Conservation (phyloP, 2,888 invertebrate species). For the Dolomedes plantarius region DNA sequence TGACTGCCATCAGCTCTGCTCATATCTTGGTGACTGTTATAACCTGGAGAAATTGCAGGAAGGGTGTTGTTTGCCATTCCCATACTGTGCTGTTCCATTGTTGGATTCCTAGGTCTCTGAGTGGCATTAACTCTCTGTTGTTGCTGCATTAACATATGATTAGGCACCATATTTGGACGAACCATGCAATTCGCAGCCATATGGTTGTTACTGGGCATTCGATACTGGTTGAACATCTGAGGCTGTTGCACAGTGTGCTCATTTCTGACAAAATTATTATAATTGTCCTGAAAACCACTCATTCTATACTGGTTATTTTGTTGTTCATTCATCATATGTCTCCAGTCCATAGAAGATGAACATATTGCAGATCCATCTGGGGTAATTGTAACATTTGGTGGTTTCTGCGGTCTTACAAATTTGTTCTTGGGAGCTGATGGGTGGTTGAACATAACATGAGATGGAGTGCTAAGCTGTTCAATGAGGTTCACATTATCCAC, state of each 20-base stretch:
- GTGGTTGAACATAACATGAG: constrained; percentile 31
- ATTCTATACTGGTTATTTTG: constrained; percentile 75
- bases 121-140: constrained; percentile 21
- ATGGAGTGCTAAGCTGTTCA: constrained; percentile 34
- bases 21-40: constrained; percentile 72
- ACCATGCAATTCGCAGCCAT: constrained; percentile 29
- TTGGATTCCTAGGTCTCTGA: constrained; percentile 75
- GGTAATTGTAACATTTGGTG: constrained; percentile 81
- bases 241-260: constrained; percentile 75
- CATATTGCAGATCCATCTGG: constrained; percentile 78
- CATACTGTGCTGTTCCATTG: constrained; percentile 73
- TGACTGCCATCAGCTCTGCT: constrained; percentile 77
- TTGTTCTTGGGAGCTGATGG: constrained; percentile 30
- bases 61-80: constrained; percentile 49
- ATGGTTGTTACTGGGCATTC: constrained; percentile 32
- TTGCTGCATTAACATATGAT: constrained; percentile 75
- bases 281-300: constrained; percentile 74
- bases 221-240: constrained; percentile 74
- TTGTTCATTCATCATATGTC: constrained; percentile 78
- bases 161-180: constrained; percentile 75
- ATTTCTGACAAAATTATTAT: constrained; percentile 21
- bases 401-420: constrained; percentile 78
- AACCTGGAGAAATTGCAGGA: constrained; percentile 32
- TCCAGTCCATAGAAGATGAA: constrained; percentile 78
- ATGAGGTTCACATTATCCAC: constrained; percentile 29